Base-by-base conservation (phyloP, 2,888 invertebrate genomes). In the Ommatoiulus sabulosus region DNA sequence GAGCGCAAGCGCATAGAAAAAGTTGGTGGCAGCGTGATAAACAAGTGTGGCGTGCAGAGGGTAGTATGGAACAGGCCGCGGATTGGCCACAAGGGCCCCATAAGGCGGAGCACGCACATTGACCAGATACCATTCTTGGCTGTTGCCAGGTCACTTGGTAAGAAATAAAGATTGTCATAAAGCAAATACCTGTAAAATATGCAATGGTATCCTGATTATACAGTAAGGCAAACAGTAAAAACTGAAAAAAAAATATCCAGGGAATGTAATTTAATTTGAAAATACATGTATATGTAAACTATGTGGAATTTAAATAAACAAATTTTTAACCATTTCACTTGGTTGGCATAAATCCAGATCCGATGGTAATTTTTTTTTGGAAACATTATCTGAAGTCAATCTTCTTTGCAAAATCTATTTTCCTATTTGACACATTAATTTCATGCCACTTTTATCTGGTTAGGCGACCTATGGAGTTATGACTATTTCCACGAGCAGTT, bases 21-120 rank as follows among this genome's bases (percentile, higher is more conserved):
- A 84, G 92, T 92, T 90, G 93, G 91, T 46, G 93, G 94, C 48
- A 91, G 92, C 90, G 94, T 97, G 87, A 94, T 96, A 92, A 92
- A 93, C 87, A 96, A 96, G 92, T 94, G 95, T 89, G 99, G 99
- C 0, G 98, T 99, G 0, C 97, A 97, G 0, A 94, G 99, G 84
- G 99, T 99, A 0, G 99, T 99, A 0, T 99, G 99, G 99, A 97
- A 97, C 93, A 94, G 99, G 91, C 98, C 98, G 0, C 94, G 96
- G 52, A 94, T 96, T 72, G 97, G 97, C 12, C 96, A 96, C 92
- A 95, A 95, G 91, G 98, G 98, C 0, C 98, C 98, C 0, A 96
- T 98, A 15, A 94, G 97, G 87, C 95, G 97, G 90, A 97, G 96
- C 86, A 98, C 98, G 0, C 96, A 96, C 0, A 97, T 97, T 91